Evolutionary conservation across 1,140 invertebrate species (phyloP), one percentile per base, ranked within the genome.

Genomic region (Aradophagus sp.): DNA sequence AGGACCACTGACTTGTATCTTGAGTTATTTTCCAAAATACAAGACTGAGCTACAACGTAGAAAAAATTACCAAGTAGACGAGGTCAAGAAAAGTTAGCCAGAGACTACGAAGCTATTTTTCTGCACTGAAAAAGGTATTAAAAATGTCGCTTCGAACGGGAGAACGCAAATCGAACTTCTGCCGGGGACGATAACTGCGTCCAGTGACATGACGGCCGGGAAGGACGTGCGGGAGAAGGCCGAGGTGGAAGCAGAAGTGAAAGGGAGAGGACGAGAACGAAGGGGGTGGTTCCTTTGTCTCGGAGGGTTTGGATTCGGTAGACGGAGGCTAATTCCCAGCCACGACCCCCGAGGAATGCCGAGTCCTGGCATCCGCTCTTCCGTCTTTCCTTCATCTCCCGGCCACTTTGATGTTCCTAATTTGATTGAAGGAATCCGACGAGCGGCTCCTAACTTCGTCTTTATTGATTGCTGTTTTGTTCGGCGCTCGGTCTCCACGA

Each of bases 371-470:
- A 65, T 66, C 50, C 70, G 65, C 50, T 73, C 69, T 77, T 77
- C 71, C 75, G 67, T 76, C 73, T 74, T 80, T 73, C 39, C 74
- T 77, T 77, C 75, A 77, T 74, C 70, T 82, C 72, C 75, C 75
- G 74, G 75, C 65, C 77, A 81, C 84, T 86, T 86, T 86, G 84
- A 86, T 86, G 84, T 86, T 80, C 78, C 82, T 84, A 86, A 85
- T 85, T 86, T 85, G 83, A 86, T 86, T 86, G 84, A 85, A 85
- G 77, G 83, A 85, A 86, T 86, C 80, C 80, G 70, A 73, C 78
- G 79, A 83, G 80, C 80, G 78, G 77, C 77, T 84, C 59, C 75
- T 82, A 82, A 82, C 81, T 80, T 84, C 77, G 78, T 80, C 81
- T 80, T 83, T 85, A 84, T 86, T 83, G 83, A 86, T 85, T 84